Evolutionary conservation across 2,113 vertebrate species (phyloP), one percentile per base, ranked within the genome.

Genomic region (Halcyon senegalensis): DNA sequence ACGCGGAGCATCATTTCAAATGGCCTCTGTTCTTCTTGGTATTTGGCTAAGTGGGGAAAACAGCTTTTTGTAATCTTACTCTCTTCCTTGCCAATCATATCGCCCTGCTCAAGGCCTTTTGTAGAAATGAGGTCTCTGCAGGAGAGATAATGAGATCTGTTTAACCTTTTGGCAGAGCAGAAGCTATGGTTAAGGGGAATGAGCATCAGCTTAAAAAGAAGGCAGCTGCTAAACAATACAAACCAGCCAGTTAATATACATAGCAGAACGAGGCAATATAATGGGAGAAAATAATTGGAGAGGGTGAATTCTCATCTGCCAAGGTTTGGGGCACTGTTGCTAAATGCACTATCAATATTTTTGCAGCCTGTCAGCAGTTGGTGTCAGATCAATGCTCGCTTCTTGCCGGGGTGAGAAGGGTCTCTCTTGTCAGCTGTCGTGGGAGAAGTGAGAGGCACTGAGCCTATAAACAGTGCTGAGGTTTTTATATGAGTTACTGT

Each of bases 91-190:
- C 56, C 95, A 88, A 41, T 94, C 72, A 31, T 70, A 62, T 31
- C 10, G 12, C 37, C 4, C 4, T 53, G 41, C 62, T 87, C 46
- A 46, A 79, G 84, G 73, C 59, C 64, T 44, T 87, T 81, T 62
- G 56, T 64, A 78, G 76, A 92, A 93, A 91, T 97, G 64, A 43
- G 79, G 46, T 94, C 74, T 86, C 93, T 55, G 16, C 67, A 87
- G 82, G 80, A 75, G 82, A 70, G 58, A 73, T 91, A 90, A 90
- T 87, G 91, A 97, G 55, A 55, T 73, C 72, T 70, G 35, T 84
- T 93, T 95, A 95, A 89, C 88, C 63, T 93, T 66, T 83, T 1
- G 4, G 69, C 70, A 66, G 69, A 80, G 48, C 13, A 51, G 58
- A 64, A 94, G 33, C 53, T 55, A 9, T 46, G 59, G 46, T 87